Base-by-base conservation (phyloP, 1,140 invertebrate species). In the Meloidogyne chitwoodi region DNA sequence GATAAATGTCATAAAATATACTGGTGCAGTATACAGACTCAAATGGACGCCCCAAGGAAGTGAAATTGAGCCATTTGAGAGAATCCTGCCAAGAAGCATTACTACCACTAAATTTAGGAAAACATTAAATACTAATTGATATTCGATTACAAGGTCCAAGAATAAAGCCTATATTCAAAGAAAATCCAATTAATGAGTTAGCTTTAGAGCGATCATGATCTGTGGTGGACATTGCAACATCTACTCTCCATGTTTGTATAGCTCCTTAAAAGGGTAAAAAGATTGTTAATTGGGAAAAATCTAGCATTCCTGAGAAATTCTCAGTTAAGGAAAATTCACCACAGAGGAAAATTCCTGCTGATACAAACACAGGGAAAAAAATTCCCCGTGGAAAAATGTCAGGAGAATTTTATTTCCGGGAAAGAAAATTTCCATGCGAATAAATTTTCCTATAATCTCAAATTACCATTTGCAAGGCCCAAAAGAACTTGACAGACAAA, bases 91-190 rank as follows among this genome's bases (percentile, higher is more conserved):
- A 14, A 34, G 29, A 4, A 73, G 56, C 6, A 73, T 38, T 31
- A 73, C 56, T 38, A 56, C n/a, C 61, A 61, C 16, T 27, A 16
- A 19, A 16, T 44, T 1, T 5, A 29, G 27, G 11, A 1, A 70
- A 34, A 10, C 0, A 16, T 27, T 27, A 19, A 19, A 48, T 0
- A 48, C 10, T 11, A 38, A 10, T 38, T 38, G 34, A 38, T n/a
- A n/a, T n/a, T n/a, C n/a, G 77, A 79, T 82, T 27, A 56, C 82
- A 63, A 71, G 82, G 74, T 65, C 80, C 66, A 70, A 80, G 14
- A 75, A 82, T 64, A 78, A 83, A 74, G 76, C 79, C 22, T 67
- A 82, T 56, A 41, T 83, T 29, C 77, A 83, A 38, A 68, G 81
- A 66, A 78, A 83, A 24, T 67, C 75, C 29, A 68, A 73, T 27